Conservation (phyloP, 2,888 invertebrate genomes). For the Lithophane socia region DNA sequence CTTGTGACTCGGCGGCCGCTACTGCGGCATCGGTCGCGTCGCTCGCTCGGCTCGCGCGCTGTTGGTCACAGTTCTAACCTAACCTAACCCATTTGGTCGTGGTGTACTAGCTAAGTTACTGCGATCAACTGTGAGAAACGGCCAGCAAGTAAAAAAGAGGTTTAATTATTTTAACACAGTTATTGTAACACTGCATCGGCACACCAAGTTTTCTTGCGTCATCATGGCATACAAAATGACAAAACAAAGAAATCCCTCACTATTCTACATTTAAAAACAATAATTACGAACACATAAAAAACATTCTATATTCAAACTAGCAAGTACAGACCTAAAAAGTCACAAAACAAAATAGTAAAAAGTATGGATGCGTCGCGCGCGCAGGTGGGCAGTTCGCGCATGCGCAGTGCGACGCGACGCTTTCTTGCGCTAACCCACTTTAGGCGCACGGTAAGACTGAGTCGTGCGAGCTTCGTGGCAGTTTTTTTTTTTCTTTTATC, state of each 20-base stretch:
- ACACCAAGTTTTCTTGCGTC: neutral
- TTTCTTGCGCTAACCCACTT: constrained; percentile 88
- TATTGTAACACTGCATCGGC: neutral
- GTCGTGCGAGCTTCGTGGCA: constrained; percentile 59
- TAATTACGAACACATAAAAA: neutral
- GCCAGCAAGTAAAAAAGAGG: too few relatives aligned
- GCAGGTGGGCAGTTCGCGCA: constrained; percentile 72
- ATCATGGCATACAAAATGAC: neutral
- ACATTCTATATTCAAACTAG: constrained; percentile 38
- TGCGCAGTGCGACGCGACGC: constrained; percentile 73
- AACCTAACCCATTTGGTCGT: too few relatives aligned
- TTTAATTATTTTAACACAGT: too few relatives aligned
- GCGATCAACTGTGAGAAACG: too few relatives aligned
- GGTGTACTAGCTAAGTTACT: too few relatives aligned
- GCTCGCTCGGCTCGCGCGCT: too few relatives aligned
- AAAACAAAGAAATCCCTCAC: neutral
- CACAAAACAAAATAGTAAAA: constrained; percentile 51
- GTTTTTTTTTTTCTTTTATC: neutral
- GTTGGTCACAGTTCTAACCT: too few relatives aligned
- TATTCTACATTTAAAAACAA: constrained; percentile 1
- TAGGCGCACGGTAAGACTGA: constrained; percentile 73
- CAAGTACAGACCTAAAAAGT: constrained; percentile 37
- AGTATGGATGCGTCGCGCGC: constrained; percentile 42
- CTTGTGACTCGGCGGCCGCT: too few relatives aligned
- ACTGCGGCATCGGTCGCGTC: too few relatives aligned